These are phyloP conservation scores for Fratercula arctica DNA, from an alignment of 2,797 vertebrate genomes.

Conservation along the genomic window DNA sequence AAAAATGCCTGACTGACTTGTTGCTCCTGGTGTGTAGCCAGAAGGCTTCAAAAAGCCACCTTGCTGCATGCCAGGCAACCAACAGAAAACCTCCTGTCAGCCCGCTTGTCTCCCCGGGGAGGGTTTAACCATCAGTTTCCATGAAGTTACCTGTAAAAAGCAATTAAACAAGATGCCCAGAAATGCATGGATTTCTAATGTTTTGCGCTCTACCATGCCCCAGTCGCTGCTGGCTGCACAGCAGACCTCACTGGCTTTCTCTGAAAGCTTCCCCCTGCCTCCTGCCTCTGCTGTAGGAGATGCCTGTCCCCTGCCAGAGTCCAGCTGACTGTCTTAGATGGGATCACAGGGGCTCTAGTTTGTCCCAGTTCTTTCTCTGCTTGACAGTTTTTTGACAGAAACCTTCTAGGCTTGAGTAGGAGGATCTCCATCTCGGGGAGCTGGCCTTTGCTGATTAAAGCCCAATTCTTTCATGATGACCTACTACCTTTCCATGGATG, in stretches of 20 bases:
- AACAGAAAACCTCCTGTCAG: not conserved
- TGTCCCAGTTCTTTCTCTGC: not conserved
- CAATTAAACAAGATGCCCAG: not conserved
- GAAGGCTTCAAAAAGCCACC: not conserved
- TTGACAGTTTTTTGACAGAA: not conserved
- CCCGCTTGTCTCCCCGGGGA: not conserved
- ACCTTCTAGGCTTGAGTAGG: not conserved
- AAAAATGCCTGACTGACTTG: not conserved
- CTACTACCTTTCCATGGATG: not conserved
- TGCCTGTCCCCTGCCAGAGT: not conserved
- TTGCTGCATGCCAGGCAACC: not conserved
- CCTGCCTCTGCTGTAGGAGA: not conserved
- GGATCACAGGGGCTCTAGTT: not conserved
- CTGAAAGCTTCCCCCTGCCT: not conserved
- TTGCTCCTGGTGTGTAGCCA: slow-evolving; percentile 6
- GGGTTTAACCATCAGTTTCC: not conserved
- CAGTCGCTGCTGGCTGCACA: accelerated
- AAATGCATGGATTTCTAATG: not conserved
- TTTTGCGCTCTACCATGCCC: not conserved
- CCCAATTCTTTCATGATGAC: not conserved
- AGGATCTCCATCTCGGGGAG: not conserved
- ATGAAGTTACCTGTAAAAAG: not conserved
- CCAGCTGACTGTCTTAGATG: not conserved
- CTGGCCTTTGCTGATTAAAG: not conserved
- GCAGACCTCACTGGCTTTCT: not conserved